Evolutionary conservation across 2,888 invertebrate species (phyloP).

Genomic region (Bruchidius siliquastri): DNA sequence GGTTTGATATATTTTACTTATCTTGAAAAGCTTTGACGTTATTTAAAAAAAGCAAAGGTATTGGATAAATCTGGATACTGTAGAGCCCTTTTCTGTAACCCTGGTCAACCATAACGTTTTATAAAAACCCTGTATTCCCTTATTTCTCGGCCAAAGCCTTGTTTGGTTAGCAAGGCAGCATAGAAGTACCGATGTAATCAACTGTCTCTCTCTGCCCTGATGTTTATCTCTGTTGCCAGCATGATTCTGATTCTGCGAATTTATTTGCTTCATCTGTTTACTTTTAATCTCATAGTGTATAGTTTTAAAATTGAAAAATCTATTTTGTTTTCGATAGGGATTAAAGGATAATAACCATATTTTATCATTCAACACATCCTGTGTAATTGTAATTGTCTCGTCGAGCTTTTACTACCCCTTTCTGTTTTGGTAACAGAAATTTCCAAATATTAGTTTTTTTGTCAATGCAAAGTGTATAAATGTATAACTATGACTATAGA

Average conservation of each 20-base stretch:
- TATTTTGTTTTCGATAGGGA: constrained; percentile 9
- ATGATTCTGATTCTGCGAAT: constrained; percentile 18
- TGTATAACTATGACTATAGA: constrained; percentile 24
- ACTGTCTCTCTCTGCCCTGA: not conserved
- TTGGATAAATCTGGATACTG: no score
- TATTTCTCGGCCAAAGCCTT: no score
- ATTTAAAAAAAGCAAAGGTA: no score
- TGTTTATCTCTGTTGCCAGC: not conserved
- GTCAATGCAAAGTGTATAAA: constrained; percentile 21
- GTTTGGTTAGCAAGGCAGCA: no score
- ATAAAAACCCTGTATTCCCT: no score
- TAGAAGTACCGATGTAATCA: not conserved
- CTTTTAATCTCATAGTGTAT: constrained; percentile 19
- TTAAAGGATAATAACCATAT: constrained; percentile 10
- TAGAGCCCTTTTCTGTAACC: no score
- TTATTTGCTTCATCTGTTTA: constrained; percentile 21
- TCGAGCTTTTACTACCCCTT: not conserved
- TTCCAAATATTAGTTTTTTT: not conserved
- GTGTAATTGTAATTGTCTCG: not conserved
- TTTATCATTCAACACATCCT: not conserved
- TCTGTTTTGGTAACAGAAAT: not conserved
- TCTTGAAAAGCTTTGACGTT: no score
- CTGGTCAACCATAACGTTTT: no score
- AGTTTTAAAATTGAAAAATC: constrained; percentile 21
- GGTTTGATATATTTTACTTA: no score